Base-by-base conservation (phyloP, 2,888 invertebrate species). In the Xestia ashworthii region DNA sequence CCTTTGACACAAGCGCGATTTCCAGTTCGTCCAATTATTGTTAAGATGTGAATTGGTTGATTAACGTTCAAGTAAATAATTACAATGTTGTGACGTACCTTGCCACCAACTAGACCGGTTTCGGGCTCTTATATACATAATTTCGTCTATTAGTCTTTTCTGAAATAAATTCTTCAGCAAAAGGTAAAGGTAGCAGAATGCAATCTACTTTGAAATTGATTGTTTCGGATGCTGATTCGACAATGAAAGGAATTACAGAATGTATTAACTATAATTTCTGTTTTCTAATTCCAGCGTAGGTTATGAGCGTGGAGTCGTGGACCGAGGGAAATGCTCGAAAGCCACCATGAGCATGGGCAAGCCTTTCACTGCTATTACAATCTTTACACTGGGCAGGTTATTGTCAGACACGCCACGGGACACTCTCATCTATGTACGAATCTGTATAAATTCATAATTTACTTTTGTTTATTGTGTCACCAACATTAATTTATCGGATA, bases 301-400 rank as follows among this genome's bases (percentile, higher is more conserved):
- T 76, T 84, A 71, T 66, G 48, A 77, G 71, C 69, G 72, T 78
- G 50, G 72, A 75, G 75, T 68, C 69, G 72, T 78, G 50, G 72
- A 75, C 44, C 48, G 70, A 67, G 77, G 79, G 55, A 84, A 86
- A 82, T 76, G 71, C 44, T 86, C 69, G 82, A 76, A 84, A 84
- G 76, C 66, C 71, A 71, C 70, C 71, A 66, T 72, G 64, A 64
- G 71, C 71, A 69, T 71, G 68, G 71, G 64, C 67, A 65, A 68
- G 85, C 87, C 87, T 86, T 86, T 86, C 82, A 86, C 86, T 78
- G 65, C 62, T 68, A 86, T 82, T 80, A 80, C 77, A 69, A 74
- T 78, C 48, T 82, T 74, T 77, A 53, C 60, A 68, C 60, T 74
- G 53, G 32, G 66, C 78, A 79, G 48, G 60, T 74, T 78, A 74